Evolutionary conservation across 1,140 invertebrate genomes (phyloP).

Genomic region (Bathynomus jamesi): DNA sequence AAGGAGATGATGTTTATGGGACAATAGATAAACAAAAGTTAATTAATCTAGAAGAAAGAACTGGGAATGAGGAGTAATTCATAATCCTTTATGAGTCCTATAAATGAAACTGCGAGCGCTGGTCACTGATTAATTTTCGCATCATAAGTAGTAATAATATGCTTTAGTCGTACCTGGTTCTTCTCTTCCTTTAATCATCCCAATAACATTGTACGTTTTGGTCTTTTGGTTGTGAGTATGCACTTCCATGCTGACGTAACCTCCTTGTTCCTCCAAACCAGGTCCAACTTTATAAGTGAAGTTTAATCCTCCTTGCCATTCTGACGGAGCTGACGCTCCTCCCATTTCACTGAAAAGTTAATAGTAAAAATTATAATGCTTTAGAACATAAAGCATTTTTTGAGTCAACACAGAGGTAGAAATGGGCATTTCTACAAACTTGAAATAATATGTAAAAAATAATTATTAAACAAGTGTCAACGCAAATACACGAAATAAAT

Average conservation of each 20-base stretch:
- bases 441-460: not conserved
- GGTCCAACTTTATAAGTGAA: conserved; percentile 47
- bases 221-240: conserved; percentile 37
- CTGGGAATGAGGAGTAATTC: no score
- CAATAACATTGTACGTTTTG: conserved; percentile 46
- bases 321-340: conserved; percentile 40
- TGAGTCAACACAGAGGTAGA: no score
- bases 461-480: no score
- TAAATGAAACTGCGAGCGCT: conserved; percentile 44
- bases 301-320: conserved; percentile 46
- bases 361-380: not conserved
- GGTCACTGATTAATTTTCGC: conserved; percentile 12
- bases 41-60: no score
- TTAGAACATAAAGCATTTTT: not conserved
- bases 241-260: conserved; percentile 35
- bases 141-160: no score
- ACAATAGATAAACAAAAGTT: no score
- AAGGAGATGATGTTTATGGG: no score
- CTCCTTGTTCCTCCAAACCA: conserved; percentile 39
- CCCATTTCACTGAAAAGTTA: conserved; percentile 24
- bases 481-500: not conserved
- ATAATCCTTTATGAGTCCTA: no score
- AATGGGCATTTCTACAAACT: no score
- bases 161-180: conserved; percentile 45
- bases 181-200: conserved; percentile 44